Conservation (phyloP, 2,113 vertebrate genomes). For the Propithecus coquereli region DNA sequence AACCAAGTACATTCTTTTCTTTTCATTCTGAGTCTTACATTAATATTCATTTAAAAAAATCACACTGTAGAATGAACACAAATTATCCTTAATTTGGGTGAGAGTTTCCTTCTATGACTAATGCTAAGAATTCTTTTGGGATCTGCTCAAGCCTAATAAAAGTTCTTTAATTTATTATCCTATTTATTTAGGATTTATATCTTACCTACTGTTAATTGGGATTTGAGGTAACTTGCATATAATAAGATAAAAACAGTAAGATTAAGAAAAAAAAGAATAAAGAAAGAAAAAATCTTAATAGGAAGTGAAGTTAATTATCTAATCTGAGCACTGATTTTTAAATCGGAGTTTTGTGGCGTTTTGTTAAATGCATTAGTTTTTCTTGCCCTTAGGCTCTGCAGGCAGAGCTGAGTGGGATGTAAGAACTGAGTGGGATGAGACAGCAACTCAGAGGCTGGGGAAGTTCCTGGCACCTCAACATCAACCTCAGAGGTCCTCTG, state of each 20-base stretch:
- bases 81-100: constrained; percentile 34
- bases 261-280: constrained; percentile 26
- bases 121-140: constrained; percentile 40
- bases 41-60: constrained; percentile 42
- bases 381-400: neutral
- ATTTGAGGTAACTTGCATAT: constrained; percentile 21
- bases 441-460: neutral
- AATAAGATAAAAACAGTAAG: constrained; percentile 31
- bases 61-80: neutral
- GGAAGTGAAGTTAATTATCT: constrained; percentile 15
- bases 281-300: constrained; percentile 1
- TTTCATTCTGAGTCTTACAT: neutral
- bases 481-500: neutral
- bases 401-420: neutral
- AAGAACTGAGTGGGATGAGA: neutral
- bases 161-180: constrained; percentile 34
- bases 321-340: constrained; percentile 43
- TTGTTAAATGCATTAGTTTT: neutral
- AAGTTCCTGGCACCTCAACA: neutral
- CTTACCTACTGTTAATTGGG: neutral
- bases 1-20: neutral
- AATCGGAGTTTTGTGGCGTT: neutral
- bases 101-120: neutral
- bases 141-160: constrained; percentile 6
- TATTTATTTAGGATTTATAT: constrained; percentile 42